Base-by-base conservation (phyloP, 2,797 vertebrate species). In the Xyrichtys novacula region DNA sequence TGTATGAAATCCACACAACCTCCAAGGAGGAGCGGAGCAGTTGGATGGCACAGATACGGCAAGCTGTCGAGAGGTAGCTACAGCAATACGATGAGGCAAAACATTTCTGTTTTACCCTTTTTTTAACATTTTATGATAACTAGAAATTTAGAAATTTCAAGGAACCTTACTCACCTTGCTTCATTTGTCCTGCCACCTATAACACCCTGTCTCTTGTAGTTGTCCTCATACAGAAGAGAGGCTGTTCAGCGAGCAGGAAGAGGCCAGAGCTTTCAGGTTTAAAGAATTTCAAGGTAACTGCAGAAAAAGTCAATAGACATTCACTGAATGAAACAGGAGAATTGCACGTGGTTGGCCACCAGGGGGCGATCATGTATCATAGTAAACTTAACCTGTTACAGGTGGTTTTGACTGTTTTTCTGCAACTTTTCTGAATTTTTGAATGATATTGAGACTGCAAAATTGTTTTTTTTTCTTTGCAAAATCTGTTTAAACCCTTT, bases 1-100 rank as follows among this genome's bases (percentile, higher is more conserved):
- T 96, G 96, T 99, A 98, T 0, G 95, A 98, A 91, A 96, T 99
- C 61, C 94, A 97, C 83, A 95, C 96, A 2, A 70, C 80, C 62
- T 97, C 96, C 1, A 96, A 94, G 63, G 96, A 97, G 71, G 97
- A 97, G 42, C 91, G 97, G 44, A 95, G 95, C 66, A 79, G 90
- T 15, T 99, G 98, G 98, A 97, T 96, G 93, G 79, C 88, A 2
- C 89, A 94, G 16, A 97, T 99, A 78, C 95, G 97, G 26, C 92
- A 95, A 57, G 95, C 97, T 0, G 96, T 96, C 2, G 90, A 91
- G 28, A 89, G 86, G 90, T 91, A 85, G n/a, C 34, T 69, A 17
- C 40, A 19, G 12, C 56, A 34, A 20, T 19, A 38, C 29, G n/a
- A n/a, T n/a, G n/a, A n/a, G n/a, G n/a, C n/a, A n/a, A n/a, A n/a